Evolutionary conservation across 2,797 vertebrate genomes (phyloP).

Genomic region (Coregonus ussuriensis): DNA sequence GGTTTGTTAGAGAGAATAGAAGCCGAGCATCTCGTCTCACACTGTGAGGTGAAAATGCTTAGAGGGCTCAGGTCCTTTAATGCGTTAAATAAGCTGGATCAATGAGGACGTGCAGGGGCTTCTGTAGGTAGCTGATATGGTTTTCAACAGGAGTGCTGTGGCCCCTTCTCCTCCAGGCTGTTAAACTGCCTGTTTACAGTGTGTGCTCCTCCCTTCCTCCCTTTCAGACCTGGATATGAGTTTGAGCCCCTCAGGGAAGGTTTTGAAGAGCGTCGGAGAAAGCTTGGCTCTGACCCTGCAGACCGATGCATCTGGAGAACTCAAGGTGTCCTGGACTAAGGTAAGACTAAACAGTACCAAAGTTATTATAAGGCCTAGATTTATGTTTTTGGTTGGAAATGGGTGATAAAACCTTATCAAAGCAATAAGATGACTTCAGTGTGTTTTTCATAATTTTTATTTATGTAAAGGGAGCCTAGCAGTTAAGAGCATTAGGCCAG

Average conservation of each 20-base stretch:
- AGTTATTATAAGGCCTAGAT: neutral
- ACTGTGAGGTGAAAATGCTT: constrained; percentile 47
- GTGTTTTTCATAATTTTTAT: no score
- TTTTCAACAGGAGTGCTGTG: constrained; percentile 53
- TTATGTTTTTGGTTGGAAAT: neutral
- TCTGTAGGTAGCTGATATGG: constrained; percentile 39
- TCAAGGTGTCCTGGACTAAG: constrained; percentile 88
- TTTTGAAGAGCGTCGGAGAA: constrained; percentile 81
- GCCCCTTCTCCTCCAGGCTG: constrained; percentile 43
- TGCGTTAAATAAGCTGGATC: constrained; percentile 58
- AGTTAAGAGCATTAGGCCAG: no score
- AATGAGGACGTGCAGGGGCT: constrained; percentile 39
- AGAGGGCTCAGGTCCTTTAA: constrained; percentile 33
- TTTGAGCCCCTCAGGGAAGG: constrained; percentile 80
- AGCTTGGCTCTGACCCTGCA: constrained; percentile 77
- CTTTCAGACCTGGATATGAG: constrained; percentile 87
- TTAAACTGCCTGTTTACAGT: constrained; percentile 50
- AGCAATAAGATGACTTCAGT: no score
- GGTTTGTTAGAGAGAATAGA: constrained; percentile 30
- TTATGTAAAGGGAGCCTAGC: neutral
- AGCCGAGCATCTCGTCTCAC: constrained; percentile 35
- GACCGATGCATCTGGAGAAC: constrained; percentile 79
- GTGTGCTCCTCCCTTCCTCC: constrained; percentile 36
- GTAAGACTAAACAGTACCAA: constrained; percentile 58
- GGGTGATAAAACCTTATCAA: neutral